Percentiles rank a stretch among this genome's conserved stretches.
phyloP scores from a whole-genome alignment of 2,113 vertebrate species.

The Python bivittatus region DNA sequence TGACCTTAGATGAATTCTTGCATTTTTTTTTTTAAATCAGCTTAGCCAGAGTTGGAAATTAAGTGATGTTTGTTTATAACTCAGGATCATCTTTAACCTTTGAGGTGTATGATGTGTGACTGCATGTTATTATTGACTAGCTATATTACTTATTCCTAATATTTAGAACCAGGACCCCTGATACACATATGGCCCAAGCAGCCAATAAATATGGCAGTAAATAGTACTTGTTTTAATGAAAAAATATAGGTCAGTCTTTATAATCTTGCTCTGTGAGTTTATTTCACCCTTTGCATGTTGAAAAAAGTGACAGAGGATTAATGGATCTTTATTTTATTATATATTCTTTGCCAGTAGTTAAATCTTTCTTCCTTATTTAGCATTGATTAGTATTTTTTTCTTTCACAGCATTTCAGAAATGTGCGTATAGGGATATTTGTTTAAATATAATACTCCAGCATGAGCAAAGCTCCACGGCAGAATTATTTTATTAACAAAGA shows the following conservation, averaged over 20 bases:
- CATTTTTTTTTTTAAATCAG: constrained; percentile 41
- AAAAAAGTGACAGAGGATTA: constrained; percentile 29
- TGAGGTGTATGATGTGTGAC: constrained; percentile 40
- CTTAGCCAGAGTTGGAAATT: constrained; percentile 50
- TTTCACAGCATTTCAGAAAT: constrained; percentile 19
- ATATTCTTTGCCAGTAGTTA: constrained; percentile 19
- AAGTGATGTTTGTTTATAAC: constrained; percentile 49
- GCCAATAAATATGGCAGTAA: constrained; percentile 25
- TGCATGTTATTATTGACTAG: constrained; percentile 46
- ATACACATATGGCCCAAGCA: constrained; percentile 44
- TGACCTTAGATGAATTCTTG: constrained; percentile 39
- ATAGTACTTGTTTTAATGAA: constrained; percentile 42
- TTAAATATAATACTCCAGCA: background rate
- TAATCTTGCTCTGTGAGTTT: constrained; percentile 1
- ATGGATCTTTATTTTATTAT: constrained; percentile 1
- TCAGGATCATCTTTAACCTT: constrained; percentile 61
- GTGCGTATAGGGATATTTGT: constrained; percentile 25
- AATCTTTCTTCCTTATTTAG: background rate
- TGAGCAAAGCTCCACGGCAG: background rate
- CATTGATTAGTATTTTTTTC: constrained; percentile 18
- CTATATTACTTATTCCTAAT: constrained; percentile 38
- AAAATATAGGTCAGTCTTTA: constrained; percentile 6
- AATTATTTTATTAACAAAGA: background rate
- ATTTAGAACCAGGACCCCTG: constrained; percentile 35
- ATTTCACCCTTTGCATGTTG: constrained; percentile 27